Evolutionary conservation across 2,888 invertebrate genomes (phyloP).

Genomic region (Diogma glabrata): DNA sequence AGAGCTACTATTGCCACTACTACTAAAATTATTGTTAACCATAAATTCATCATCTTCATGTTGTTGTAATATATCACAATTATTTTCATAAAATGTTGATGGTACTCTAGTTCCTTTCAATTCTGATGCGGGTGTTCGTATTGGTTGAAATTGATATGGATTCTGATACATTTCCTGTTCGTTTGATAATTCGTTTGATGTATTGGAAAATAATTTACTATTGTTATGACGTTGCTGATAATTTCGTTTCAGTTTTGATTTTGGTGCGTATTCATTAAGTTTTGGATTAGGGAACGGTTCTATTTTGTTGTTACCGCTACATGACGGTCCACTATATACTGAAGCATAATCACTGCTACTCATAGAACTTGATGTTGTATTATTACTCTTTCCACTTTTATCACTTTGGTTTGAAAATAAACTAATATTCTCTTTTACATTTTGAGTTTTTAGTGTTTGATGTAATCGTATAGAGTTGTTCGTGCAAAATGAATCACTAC

Average conservation of each 20-base stretch:
- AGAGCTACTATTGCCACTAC: no score
- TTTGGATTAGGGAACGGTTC: background rate
- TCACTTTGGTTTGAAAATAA: slow-evolving; percentile 8
- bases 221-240: background rate
- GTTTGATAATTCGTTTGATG: no score
- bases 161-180: background rate
- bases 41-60: background rate
- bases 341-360: slow-evolving; percentile 37
- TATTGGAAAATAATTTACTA: background rate
- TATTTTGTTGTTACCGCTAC: slow-evolving; percentile 1
- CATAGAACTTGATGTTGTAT: slow-evolving; percentile 29
- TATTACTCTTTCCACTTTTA: slow-evolving; percentile 23
- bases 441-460: no score
- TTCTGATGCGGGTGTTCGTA: background rate
- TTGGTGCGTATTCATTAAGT: background rate
- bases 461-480: slow-evolving; percentile 7
- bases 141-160: slow-evolving; percentile 1
- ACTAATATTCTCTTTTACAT: background rate
- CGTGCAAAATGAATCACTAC: slow-evolving; percentile 12
- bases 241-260: background rate
- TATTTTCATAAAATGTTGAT: no score
- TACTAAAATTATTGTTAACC: no score
- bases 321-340: slow-evolving; percentile 31
- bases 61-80: no score
- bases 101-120: background rate